Evolutionary conservation across 2,113 vertebrate species (phyloP).

Genomic region (Himantopus leucocephalus): DNA sequence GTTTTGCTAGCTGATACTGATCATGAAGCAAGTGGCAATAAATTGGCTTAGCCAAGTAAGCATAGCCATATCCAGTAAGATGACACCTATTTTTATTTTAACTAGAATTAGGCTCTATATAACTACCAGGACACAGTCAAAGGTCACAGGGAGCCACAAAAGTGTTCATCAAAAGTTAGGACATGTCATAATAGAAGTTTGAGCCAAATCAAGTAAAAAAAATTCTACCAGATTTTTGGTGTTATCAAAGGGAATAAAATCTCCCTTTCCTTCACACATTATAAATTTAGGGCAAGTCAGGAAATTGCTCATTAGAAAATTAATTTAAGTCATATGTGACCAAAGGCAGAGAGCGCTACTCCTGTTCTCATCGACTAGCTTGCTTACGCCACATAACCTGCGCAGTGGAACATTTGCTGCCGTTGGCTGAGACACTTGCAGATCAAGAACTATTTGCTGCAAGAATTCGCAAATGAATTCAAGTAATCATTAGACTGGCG

Average conservation of each 20-base stretch:
- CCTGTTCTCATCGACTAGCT: not conserved
- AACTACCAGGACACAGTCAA: not conserved
- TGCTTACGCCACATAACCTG: not conserved
- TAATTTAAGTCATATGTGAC: constrained; percentile 44
- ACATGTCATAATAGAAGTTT: not conserved
- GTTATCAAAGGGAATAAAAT: constrained; percentile 23
- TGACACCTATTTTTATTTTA: not conserved
- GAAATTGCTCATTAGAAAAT: constrained; percentile 50
- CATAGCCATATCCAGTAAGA: not conserved
- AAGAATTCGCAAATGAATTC: not conserved
- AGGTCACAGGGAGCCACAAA: not conserved
- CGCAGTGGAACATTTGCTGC: not conserved
- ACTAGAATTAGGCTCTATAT: not conserved
- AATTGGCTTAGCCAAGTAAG: constrained; percentile 25
- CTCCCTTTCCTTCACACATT: not conserved
- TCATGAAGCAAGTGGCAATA: constrained; percentile 29
- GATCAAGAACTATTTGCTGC: not conserved
- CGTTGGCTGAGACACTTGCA: not conserved
- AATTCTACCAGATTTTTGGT: not conserved
- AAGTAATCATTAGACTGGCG: not conserved
- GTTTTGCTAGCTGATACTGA: constrained; percentile 13
- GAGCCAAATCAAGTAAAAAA: not conserved
- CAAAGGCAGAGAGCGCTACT: not conserved
- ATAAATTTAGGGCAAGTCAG: constrained; percentile 37
- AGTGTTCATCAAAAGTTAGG: not conserved